Evolutionary conservation across 2,888 invertebrate genomes (phyloP), one percentile per base, ranked within the genome.

Genomic region (Watsonalla cultraria): DNA sequence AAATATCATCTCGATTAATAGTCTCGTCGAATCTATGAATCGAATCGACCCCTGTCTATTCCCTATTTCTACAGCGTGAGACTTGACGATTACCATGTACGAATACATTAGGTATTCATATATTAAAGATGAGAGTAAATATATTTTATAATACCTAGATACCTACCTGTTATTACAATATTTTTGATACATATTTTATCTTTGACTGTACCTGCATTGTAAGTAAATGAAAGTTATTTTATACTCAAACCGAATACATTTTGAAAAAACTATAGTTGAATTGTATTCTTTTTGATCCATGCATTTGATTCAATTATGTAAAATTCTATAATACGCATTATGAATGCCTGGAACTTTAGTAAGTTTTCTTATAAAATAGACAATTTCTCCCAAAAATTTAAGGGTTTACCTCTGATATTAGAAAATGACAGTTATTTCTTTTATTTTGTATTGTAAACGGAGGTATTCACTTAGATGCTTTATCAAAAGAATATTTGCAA

Each of bases 401-500:
- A 80, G 78, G 52, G 80, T 74, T 76, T 80, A 79, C 76, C 71
- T 80, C 79, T 65, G 55, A 52, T 54, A 55, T 54, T 62, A 56
- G 61, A 64, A 51, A 59, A 63, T 67, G 49, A 35, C 39, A 15
- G 7, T 11, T 14, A 37, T n/a, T 49, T 14, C 24, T 46, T 37
- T 37, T n/a, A 61, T 58, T 57, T 50, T 55, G 50, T 35, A n/a
- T 54, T 63, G 58, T 58, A 54, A 55, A 59, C 60, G 65, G 80
- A 78, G 77, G 79, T 82, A 74, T 71, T 70, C 77, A 62, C 79
- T 83, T 84, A 81, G 74, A 81, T 77, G 68, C 66, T 72, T 74
- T 76, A 69, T 73, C 68, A 70, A 70, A 71, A 66, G 66, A 75
- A 77, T 76, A 80, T 82, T 84, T 86, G 80, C 76, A 88, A 82